A percentile compares a stretch with the other conserved stretches of the same genome.
Evolutionary conservation across 2,888 invertebrate species (phyloP).

Genomic region (Papilio elwesi): DNA sequence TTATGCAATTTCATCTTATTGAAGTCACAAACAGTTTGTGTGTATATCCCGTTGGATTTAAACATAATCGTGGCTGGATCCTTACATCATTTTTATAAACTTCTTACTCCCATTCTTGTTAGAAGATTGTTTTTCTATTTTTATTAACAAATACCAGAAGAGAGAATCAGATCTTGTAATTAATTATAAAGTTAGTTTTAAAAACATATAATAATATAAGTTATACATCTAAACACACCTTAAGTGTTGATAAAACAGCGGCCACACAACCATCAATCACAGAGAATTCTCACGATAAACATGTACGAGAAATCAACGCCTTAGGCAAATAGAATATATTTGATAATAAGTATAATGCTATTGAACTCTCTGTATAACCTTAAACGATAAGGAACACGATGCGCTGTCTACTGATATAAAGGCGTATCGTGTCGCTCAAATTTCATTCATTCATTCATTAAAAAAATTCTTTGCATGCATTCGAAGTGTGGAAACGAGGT

Average conservation of each 20-base stretch:
- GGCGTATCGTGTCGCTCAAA: too few species aligned
- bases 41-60: too few species aligned
- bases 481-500: too few species aligned
- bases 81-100: too few species aligned
- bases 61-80: too few species aligned
- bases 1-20: too few species aligned
- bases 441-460: neutral
- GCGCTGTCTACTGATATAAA: neutral
- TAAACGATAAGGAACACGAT: constrained; percentile 9
- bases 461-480: too few species aligned
- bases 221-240: too few species aligned
- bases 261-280: constrained; percentile 3
- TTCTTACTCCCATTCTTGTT: too few species aligned
- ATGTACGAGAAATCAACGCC: neutral
- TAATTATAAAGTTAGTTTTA: neutral
- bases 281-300: neutral
- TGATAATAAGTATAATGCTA: constrained; percentile 5
- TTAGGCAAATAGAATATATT: neutral
- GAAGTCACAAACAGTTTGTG: too few species aligned
- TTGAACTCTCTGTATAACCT: constrained; percentile 17
- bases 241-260: neutral
- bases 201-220: neutral
- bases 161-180: neutral
- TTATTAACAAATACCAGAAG: neutral
- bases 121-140: neutral